These are phyloP conservation scores for Acanthisitta chloris DNA, from an alignment of 2,113 vertebrate species.

Conservation along the genomic window DNA sequence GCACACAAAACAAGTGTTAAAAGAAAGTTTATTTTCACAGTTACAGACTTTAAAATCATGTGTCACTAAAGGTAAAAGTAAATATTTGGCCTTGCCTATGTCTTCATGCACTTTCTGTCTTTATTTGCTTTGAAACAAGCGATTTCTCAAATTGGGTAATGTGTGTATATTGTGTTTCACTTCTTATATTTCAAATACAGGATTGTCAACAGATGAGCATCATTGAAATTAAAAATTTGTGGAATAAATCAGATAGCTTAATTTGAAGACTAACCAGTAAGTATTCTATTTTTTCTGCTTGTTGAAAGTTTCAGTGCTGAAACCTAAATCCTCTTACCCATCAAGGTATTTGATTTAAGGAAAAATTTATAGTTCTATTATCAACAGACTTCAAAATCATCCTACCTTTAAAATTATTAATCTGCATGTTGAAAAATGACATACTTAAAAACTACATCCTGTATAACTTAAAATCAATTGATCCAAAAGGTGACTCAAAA, in stretches of 20 bases:
- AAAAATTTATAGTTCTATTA: not conserved
- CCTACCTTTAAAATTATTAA: not conserved
- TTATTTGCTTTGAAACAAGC: not conserved
- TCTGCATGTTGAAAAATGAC: not conserved
- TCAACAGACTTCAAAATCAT: not conserved
- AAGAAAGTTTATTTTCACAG: not conserved
- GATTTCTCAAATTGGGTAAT: not conserved
- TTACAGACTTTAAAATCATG: not conserved
- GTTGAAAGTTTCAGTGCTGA: not conserved
- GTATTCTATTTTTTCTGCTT: not conserved
- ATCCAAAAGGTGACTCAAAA: not conserved
- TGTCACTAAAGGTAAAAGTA: not conserved
- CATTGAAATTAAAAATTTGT: not conserved
- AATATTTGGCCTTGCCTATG: not conserved
- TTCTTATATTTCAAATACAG: not conserved
- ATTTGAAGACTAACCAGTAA: not conserved
- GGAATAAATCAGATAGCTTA: not conserved
- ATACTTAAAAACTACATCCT: not conserved
- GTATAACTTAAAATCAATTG: not conserved
- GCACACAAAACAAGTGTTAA: not conserved
- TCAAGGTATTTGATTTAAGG: not conserved
- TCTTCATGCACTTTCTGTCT: not conserved
- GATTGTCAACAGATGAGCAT: not conserved
- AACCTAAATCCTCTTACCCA: not conserved
- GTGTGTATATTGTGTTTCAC: not conserved